Evolutionary conservation across 2,797 vertebrate species (phyloP).

Genomic region (Gila robusta): DNA sequence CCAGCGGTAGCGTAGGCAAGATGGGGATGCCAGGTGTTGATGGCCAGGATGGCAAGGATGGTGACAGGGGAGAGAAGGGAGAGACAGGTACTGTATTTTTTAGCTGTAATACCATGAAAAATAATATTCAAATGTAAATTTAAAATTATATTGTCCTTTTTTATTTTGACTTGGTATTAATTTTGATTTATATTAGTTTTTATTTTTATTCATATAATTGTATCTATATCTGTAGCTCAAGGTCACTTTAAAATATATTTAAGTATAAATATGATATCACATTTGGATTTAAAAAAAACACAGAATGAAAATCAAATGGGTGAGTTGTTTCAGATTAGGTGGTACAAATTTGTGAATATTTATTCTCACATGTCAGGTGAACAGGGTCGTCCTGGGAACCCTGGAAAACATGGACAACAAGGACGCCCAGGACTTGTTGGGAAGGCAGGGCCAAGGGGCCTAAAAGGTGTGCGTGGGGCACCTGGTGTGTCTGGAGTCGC

Average conservation of each 20-base stretch:
- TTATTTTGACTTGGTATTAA: neutral
- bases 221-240: neutral
- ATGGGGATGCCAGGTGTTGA: conserved; percentile 92
- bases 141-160: neutral
- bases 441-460: conserved; percentile 88
- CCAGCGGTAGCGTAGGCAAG: conserved; percentile 83
- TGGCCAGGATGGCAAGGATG: conserved; percentile 90
- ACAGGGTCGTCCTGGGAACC: conserved; percentile 86
- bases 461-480: conserved; percentile 83
- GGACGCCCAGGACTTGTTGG: conserved; percentile 89
- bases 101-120: neutral
- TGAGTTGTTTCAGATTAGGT: neutral
- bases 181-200: neutral
- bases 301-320: neutral
- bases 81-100: conserved; percentile 79
- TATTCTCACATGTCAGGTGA: conserved; percentile 80
- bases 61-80: conserved; percentile 85
- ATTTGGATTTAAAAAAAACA: neutral
- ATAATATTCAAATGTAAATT: neutral
- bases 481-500: conserved; percentile 79
- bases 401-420: conserved; percentile 87
- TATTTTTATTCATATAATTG: neutral
- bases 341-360: neutral
- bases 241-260: neutral
- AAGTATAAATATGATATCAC: neutral